Percentiles rank a stretch among this genome's conserved stretches.
Evolutionary conservation across 2,888 invertebrate genomes (phyloP).

Genomic region (Coleophora flavipennella): DNA sequence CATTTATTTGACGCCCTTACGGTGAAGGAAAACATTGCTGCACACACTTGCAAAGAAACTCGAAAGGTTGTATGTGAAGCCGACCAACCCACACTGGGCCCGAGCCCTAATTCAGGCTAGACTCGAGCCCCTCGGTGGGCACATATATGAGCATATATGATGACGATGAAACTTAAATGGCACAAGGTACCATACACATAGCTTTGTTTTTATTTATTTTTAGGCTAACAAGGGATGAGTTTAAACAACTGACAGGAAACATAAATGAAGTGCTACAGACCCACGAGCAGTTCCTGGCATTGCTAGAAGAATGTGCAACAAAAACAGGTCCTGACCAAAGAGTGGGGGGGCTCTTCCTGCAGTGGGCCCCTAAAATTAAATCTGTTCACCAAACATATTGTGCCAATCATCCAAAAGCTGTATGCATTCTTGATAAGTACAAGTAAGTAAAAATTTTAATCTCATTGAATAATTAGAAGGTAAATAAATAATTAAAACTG

Average conservation of each 20-base stretch:
- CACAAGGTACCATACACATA: too few species aligned
- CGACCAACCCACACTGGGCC: too few species aligned
- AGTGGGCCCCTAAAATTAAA: slow-evolving; percentile 86
- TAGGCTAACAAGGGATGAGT: slow-evolving; percentile 89
- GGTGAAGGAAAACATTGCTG: too few species aligned
- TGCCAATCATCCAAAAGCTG: slow-evolving; percentile 94
- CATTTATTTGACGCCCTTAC: too few species aligned
- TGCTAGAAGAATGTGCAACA: slow-evolving; percentile 85
- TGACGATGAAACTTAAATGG: too few species aligned
- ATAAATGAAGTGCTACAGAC: slow-evolving; percentile 88
- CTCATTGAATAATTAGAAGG: neutral
- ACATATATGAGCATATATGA: too few species aligned
- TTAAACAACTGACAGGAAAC: slow-evolving; percentile 89
- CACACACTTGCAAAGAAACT: too few species aligned
- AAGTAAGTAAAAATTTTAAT: too few species aligned
- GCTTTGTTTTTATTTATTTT: slow-evolving; percentile 22
- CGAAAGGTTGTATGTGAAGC: too few species aligned
- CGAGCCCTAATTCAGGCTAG: too few species aligned
- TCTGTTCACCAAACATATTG: slow-evolving; percentile 91
- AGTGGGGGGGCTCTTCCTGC: slow-evolving; percentile 92
- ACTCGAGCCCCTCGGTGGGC: too few species aligned
- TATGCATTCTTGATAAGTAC: slow-evolving; percentile 92
- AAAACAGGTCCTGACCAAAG: slow-evolving; percentile 83
- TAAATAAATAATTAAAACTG: neutral
- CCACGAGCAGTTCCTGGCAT: slow-evolving; percentile 84